A percentile compares a stretch with the other conserved stretches of the same genome.
Conservation (phyloP, 2,113 vertebrate species). For the Haliaeetus leucogaster region DNA sequence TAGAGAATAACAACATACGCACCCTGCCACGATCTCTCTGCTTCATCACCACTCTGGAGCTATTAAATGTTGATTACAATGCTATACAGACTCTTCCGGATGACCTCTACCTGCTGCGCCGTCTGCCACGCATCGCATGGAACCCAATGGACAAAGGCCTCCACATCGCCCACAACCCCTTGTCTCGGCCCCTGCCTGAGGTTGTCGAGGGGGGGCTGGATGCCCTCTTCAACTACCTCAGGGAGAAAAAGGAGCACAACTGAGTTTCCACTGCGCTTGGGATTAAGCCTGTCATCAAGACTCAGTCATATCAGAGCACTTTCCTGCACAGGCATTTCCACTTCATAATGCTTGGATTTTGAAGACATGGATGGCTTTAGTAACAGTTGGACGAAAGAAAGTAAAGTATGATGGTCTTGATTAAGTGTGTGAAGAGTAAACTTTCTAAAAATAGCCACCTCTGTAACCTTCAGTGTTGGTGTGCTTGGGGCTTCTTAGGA, state of each 20-base stretch:
- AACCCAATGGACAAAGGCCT: slow-evolving; percentile 94
- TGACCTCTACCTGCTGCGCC: slow-evolving; percentile 82
- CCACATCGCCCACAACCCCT: slow-evolving; percentile 88
- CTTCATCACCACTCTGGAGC: slow-evolving; percentile 79
- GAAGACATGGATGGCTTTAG: neutral
- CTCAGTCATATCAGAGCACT: neutral
- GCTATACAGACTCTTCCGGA: slow-evolving; percentile 85
- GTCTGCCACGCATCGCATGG: slow-evolving; percentile 82
- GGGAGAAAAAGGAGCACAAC: slow-evolving; percentile 77
- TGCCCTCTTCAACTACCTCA: slow-evolving; percentile 87
- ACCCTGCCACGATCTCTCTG: slow-evolving; percentile 85
- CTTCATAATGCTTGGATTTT: neutral
- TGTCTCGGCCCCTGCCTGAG: slow-evolving; percentile 87
- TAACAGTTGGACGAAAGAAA: neutral
- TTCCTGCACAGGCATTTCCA: neutral
- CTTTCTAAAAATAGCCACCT: neutral
- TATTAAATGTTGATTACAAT: slow-evolving; percentile 90
- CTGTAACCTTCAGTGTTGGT: neutral
- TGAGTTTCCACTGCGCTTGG: neutral
- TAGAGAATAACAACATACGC: slow-evolving; percentile 87
- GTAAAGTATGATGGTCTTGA: slow-evolving; percentile 3
- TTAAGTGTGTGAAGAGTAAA: slow-evolving; percentile 2
- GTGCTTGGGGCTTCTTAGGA: neutral
- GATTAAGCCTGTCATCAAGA: neutral
- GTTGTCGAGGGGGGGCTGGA: slow-evolving; percentile 84